Evolutionary conservation across 1,140 invertebrate species (phyloP), one percentile per base, ranked within the genome.

Genomic region (Arctopsyche grandis): DNA sequence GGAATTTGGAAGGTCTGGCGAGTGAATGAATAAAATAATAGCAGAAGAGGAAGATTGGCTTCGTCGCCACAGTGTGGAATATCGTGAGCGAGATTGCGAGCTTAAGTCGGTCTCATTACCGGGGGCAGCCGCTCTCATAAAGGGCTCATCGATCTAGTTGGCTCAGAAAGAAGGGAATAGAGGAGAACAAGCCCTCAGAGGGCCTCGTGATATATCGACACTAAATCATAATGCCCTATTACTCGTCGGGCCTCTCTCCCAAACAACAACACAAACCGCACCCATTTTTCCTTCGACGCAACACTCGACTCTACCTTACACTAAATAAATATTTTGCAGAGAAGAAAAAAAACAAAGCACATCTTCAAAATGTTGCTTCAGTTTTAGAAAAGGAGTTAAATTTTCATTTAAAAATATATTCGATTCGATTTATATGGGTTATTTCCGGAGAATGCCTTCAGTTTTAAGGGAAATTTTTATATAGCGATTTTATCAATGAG

Each of bases 171-270:
- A 1, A 66, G 63, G 24, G 48, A 14, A 16, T 7, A 16, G 24
- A 22, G 43, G 48, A 78, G 26, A 81, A 81, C 80, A 81, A 75
- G 77, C 48, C 46, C 56, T 78, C 75, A 48, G 43, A 79, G 75
- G 78, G 78, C 58, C 78, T 52, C 48, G 81, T 82, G 81, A 82
- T 78, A 82, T 82, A 82, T 80, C 81, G 81, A 78, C 81, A 82
- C 78, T 82, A 82, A 82, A 82, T 82, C 81, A 82, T 82, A 82
- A 82, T 80, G 81, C 81, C 75, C 81, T 80, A 82, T 82, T 82
- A 82, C 78, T 80, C 81, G 79, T 26, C 77, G 75, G 75, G 14
- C 14, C 26, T 38, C 19, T 16, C 48, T 3, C 10, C 21, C 14
- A 66, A 24, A 29, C 56, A 60, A 60, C 56, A 60, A 60, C 48